Percentiles rank a stretch among this genome's conserved stretches.
phyloP scores from a whole-genome alignment of 2,797 vertebrate genomes.

The Trematomus bernacchii region DNA sequence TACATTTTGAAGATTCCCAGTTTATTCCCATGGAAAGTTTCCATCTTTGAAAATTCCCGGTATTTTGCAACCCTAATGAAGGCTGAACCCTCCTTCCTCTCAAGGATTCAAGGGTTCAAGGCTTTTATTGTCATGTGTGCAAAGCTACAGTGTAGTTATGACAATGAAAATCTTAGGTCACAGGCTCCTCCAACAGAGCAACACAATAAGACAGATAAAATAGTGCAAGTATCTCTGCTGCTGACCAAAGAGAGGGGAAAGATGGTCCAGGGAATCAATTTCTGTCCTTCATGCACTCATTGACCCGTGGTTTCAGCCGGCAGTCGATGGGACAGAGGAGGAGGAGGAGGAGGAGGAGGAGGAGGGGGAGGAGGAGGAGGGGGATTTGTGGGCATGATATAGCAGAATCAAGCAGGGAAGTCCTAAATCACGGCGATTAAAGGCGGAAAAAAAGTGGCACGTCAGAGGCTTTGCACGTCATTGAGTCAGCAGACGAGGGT shows the following conservation, averaged over 20 bases:
- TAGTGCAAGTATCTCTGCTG: not conserved
- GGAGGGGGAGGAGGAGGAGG: not conserved
- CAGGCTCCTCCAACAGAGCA: too few species aligned
- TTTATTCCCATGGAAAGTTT: too few species aligned
- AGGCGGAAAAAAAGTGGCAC: not conserved
- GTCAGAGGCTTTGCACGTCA: slow-evolving; percentile 51
- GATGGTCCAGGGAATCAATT: not conserved
- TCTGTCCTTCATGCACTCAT: slow-evolving; percentile 39
- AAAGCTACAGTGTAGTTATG: too few species aligned
- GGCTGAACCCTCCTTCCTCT: too few species aligned
- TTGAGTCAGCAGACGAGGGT: slow-evolving; percentile 53
- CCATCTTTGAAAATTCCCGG: too few species aligned
- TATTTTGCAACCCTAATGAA: not conserved
- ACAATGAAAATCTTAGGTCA: too few species aligned
- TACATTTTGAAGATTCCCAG: too few species aligned
- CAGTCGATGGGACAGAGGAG: slow-evolving; percentile 6
- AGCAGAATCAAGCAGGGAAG: slow-evolving; percentile 21
- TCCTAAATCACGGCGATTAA: slow-evolving; percentile 16
- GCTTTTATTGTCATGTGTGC: too few species aligned
- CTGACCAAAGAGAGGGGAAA: not conserved
- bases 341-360: not conserved
- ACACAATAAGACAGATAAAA: too few species aligned
- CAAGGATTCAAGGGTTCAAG: not conserved
- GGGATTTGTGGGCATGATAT: not conserved
- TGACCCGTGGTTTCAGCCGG: slow-evolving; percentile 15